These are phyloP conservation scores for Taphrorychus bicolor DNA, from an alignment of 2,888 invertebrate species.

Conservation along the genomic window DNA sequence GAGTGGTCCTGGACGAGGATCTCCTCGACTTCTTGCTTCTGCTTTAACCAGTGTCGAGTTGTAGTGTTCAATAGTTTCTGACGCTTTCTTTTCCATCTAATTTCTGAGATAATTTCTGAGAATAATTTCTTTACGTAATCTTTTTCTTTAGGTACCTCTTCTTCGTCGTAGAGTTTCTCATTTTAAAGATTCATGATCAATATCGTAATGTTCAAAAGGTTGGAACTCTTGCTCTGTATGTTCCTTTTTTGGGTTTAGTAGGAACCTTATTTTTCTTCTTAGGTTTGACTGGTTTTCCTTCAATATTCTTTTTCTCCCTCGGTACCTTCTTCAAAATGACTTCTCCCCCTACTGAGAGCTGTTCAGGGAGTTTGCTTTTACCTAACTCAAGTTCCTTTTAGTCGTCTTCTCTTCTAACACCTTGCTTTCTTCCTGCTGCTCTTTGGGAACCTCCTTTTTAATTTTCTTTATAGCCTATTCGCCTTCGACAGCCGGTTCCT, in stretches of 20 bases:
- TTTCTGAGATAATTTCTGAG: no score
- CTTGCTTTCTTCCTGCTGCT: slow-evolving; percentile 45
- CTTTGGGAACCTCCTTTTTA: slow-evolving; percentile 52
- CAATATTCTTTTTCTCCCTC: slow-evolving; percentile 49
- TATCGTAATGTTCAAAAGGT: no score
- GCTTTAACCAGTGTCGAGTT: no score
- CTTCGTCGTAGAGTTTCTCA: slow-evolving; percentile 46
- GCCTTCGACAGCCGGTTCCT: slow-evolving; percentile 56
- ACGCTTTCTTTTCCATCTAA: slow-evolving; percentile 54
- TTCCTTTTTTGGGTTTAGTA: no score
- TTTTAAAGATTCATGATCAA: no score
- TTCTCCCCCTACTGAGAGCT: slow-evolving; percentile 51
- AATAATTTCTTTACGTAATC: no score
- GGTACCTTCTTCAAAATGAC: slow-evolving; percentile 58
- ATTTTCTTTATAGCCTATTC: slow-evolving; percentile 58
- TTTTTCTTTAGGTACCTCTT: slow-evolving; percentile 47
- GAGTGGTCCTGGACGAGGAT: no score
- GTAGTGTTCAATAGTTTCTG: slow-evolving; percentile 23
- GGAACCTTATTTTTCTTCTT: slow-evolving; percentile 42
- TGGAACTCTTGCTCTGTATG: no score
- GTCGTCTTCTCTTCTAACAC: slow-evolving; percentile 43
- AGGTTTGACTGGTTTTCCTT: slow-evolving; percentile 13
- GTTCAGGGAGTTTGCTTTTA: slow-evolving; percentile 55
- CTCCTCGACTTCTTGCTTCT: no score
- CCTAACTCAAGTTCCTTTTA: slow-evolving; percentile 48